Evolutionary conservation across 2,888 invertebrate genomes (phyloP), one percentile per base, ranked within the genome.

Genomic region (Phortica magna): DNA sequence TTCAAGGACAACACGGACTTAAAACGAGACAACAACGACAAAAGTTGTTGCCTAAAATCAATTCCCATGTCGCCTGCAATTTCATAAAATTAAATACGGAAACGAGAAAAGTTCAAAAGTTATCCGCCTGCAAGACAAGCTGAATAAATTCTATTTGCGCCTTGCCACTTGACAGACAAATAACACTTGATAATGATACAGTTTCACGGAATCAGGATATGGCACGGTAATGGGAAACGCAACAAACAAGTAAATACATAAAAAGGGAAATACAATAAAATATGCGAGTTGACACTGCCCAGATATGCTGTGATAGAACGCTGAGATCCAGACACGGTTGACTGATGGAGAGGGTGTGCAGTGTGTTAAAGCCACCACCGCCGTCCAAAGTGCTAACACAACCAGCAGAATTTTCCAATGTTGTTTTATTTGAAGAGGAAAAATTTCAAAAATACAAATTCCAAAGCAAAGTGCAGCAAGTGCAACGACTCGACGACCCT

Each of bases 101-200:
- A 48, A 48, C 9, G 9, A 48, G 9, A 48, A 48, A 48, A 48
- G 48, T 48, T 48, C 14, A 48, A 48, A 48, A 10, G 6, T 43
- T 10, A 43, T 7, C 43, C 7, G 7, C 6, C 6, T 10, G 43
- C 10, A 6, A 48, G 7, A 48, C 10, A 48, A 48, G 53, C 55
- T 71, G 70, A 53, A 53, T 55, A 71, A 22, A 43, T 75, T 74
- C 74, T 43, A 74, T 76, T 85, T 85, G 61, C 22, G 22, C 7
- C 1, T 17, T 61, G 85, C 82, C 82, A 83, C 79, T 79, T 77
- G 80, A 78, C 89, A 82, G 83, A 74, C 82, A 89, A 89, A 89
- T 85, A 88, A 83, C 5, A 31, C 3, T 31, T 65, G 74, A 88
- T 89, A 87, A 88, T 85, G 31, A 89, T 80, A 83, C 79, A 80